Evolutionary conservation across 1,140 invertebrate genomes (phyloP).

Genomic region (Phenacoccus solenopsis): DNA sequence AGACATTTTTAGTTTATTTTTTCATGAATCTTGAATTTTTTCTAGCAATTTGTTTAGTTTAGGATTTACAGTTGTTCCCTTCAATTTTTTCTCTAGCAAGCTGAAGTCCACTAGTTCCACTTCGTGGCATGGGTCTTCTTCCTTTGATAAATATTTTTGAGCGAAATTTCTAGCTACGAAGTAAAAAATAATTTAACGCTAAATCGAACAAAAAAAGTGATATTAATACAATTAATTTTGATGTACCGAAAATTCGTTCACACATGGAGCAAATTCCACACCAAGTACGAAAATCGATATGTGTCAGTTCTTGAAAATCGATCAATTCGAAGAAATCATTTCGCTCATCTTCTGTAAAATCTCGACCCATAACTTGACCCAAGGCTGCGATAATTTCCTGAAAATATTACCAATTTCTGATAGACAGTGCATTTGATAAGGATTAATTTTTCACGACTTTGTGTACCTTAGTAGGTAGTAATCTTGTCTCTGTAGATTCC

Average conservation of each 20-base stretch:
- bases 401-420: constrained; percentile 20
- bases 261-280: constrained; percentile 51
- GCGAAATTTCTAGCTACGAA: constrained; percentile 30
- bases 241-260: constrained; percentile 41
- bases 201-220: background rate
- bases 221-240: background rate
- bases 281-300: constrained; percentile 49
- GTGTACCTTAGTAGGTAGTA: background rate
- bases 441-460: background rate
- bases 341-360: constrained; percentile 37
- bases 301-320: constrained; percentile 34
- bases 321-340: constrained; percentile 37
- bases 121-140: constrained; percentile 33
- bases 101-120: constrained; percentile 35
- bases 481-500: constrained; percentile 25
- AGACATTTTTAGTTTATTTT: no score
- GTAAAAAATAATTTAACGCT: background rate
- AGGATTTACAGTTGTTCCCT: constrained; percentile 21
- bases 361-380: constrained; percentile 45
- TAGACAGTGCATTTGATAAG: background rate
- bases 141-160: constrained; percentile 29
- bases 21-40: background rate
- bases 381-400: constrained; percentile 41
- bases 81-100: constrained; percentile 29
- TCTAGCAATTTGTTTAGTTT: background rate